Conservation (phyloP, 2,113 vertebrate genomes). For the Acrocephalus arundinaceus region DNA sequence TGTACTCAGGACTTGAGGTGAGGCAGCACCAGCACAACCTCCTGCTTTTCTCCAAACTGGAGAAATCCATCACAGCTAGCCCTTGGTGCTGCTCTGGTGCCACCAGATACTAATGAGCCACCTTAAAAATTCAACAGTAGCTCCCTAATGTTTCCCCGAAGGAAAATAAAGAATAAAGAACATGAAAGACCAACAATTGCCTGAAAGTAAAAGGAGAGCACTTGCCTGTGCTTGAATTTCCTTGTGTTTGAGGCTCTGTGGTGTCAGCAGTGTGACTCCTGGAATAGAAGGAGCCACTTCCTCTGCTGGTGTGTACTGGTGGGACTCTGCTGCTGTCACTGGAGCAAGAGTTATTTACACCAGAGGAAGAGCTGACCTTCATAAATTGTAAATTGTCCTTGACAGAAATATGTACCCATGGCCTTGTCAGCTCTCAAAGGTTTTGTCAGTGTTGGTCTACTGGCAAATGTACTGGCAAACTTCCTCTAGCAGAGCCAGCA, state of each 20-base stretch:
- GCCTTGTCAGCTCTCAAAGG: conserved; percentile 34
- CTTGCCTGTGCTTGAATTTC: neutral
- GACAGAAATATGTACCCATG: neutral
- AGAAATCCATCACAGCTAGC: neutral
- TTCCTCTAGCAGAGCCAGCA: conserved; percentile 25
- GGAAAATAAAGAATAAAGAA: neutral
- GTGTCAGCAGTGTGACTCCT: neutral
- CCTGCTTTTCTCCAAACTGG: neutral
- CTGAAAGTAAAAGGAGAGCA: neutral
- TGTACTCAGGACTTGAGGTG: neutral
- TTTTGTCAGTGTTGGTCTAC: neutral
- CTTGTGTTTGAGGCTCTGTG: neutral
- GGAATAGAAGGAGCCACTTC: neutral
- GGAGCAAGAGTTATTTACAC: conserved; percentile 28
- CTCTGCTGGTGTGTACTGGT: neutral
- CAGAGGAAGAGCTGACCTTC: conserved; percentile 42
- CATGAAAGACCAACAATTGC: neutral
- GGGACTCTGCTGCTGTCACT: neutral
- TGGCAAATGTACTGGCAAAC: neutral
- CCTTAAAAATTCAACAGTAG: neutral
- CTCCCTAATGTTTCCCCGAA: neutral
- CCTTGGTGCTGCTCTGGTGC: neutral
- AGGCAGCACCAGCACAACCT: neutral
- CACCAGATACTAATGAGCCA: neutral
- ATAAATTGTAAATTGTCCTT: conserved; percentile 38